Percentiles rank a stretch among this genome's conserved stretches.
Evolutionary conservation across 2,113 vertebrate species (phyloP).

Genomic region (Ptilonorhynchus violaceus): DNA sequence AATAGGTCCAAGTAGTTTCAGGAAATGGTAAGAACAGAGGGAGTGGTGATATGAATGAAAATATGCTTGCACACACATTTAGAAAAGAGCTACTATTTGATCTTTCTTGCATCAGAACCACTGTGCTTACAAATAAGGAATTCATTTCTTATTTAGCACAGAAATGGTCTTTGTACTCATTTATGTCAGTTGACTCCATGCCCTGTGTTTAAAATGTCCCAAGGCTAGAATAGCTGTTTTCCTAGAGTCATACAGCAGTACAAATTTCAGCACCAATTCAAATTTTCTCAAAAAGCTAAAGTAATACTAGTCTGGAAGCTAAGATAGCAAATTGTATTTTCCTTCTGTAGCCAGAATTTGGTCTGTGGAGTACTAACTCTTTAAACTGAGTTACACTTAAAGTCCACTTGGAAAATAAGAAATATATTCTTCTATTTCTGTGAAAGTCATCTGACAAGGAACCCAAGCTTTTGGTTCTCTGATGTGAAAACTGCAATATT

Average conservation of each 20-base stretch:
- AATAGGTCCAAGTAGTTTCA: background rate
- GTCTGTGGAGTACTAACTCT: background rate
- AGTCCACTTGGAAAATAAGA: background rate
- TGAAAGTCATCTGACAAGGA: constrained; percentile 1
- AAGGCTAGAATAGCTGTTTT: background rate
- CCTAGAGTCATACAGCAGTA: background rate
- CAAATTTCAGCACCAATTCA: background rate
- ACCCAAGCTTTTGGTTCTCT: background rate
- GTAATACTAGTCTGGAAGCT: background rate
- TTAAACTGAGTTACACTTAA: background rate
- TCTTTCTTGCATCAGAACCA: background rate
- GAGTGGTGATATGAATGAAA: background rate
- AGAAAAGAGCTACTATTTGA: background rate
- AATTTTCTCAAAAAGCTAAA: background rate
- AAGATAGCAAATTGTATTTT: background rate
- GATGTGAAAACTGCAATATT: constrained; percentile 12
- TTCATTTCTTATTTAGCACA: background rate
- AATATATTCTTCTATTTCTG: background rate
- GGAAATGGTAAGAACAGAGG: background rate
- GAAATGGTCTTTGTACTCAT: background rate
- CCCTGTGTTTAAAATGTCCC: background rate
- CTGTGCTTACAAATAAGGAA: background rate
- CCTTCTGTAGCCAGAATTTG: background rate
- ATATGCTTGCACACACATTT: background rate
- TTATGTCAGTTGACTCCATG: background rate